Conservation (phyloP, 2,888 invertebrate genomes). For the Quadroppia sp. region DNA sequence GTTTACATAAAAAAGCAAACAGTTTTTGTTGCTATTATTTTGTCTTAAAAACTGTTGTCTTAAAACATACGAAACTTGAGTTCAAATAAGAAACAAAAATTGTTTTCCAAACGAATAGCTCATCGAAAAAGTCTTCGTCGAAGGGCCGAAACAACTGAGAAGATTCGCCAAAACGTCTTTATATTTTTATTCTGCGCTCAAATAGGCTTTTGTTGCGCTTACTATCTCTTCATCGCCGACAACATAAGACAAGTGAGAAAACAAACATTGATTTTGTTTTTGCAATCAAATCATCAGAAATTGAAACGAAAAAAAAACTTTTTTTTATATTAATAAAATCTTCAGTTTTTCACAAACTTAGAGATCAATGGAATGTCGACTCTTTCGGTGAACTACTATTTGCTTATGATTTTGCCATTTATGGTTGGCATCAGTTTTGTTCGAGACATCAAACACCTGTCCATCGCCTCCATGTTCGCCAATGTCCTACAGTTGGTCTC, state of each 20-base stretch:
- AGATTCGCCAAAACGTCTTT: neutral
- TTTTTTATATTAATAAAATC: too few relatives aligned
- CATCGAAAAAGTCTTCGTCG: neutral
- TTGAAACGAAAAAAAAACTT: neutral
- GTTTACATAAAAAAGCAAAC: neutral
- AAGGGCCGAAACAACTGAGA: neutral
- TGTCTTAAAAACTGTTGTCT: too few relatives aligned
- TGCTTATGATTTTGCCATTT: constrained; percentile 17
- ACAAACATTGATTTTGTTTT: too few relatives aligned
- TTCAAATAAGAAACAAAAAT: too few relatives aligned
- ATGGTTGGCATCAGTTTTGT: constrained; percentile 38
- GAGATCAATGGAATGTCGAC: neutral
- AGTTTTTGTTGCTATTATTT: too few relatives aligned
- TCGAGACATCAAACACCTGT: constrained; percentile 36
- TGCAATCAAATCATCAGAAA: too few relatives aligned
- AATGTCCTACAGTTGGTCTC: constrained; percentile 38
- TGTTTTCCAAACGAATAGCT: too few relatives aligned
- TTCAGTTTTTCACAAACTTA: constrained; percentile 33
- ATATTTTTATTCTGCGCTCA: constrained; percentile 36
- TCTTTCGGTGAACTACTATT: neutral
- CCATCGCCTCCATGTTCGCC: constrained; percentile 30
- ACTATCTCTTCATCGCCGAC: constrained; percentile 37
- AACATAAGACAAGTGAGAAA: constrained; percentile 29
- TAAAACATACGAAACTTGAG: too few relatives aligned
- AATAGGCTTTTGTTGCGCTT: constrained; percentile 41